Percentiles rank a stretch among this genome's conserved stretches.
These are phyloP conservation scores for Forbesichthys agassizii DNA, from an alignment of 2,113 vertebrate species.

Conservation along the genomic window DNA sequence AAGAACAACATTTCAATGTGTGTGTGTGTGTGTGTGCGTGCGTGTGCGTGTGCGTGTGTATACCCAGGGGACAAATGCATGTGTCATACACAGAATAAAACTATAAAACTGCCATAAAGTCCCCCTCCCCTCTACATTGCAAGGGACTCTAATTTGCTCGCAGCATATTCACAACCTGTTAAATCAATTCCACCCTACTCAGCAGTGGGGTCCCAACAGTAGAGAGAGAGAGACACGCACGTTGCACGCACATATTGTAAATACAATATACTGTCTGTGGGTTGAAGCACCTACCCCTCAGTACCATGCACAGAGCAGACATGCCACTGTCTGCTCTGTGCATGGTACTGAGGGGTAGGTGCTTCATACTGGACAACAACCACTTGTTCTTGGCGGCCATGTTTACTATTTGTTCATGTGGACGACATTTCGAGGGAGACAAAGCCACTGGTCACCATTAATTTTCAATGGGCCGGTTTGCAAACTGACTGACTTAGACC, in stretches of 20 bases:
- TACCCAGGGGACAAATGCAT: background rate
- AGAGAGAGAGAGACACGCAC: background rate
- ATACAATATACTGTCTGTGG: background rate
- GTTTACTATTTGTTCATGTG: no score
- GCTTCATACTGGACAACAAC: no score
- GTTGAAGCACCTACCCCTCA: no score
- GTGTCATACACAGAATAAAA: background rate
- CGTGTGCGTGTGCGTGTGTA: background rate
- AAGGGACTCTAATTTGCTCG: slow-evolving; percentile 19
- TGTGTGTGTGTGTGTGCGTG: background rate
- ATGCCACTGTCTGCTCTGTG: no score
- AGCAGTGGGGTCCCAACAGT: slow-evolving; percentile 6
- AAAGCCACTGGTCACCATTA: no score
- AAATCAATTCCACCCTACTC: slow-evolving; percentile 46
- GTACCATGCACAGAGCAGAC: no score
- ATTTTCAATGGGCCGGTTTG: no score
- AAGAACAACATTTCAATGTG: no score
- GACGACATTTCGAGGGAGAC: no score
- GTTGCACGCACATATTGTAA: background rate
- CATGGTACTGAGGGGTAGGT: no score
- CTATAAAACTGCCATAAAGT: background rate
- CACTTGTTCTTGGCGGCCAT: no score
- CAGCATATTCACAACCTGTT: slow-evolving; percentile 5
- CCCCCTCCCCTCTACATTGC: background rate
- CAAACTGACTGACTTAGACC: background rate